Conservation (phyloP, 2,888 invertebrate genomes). For the Dyspetes luteomarginatus region DNA sequence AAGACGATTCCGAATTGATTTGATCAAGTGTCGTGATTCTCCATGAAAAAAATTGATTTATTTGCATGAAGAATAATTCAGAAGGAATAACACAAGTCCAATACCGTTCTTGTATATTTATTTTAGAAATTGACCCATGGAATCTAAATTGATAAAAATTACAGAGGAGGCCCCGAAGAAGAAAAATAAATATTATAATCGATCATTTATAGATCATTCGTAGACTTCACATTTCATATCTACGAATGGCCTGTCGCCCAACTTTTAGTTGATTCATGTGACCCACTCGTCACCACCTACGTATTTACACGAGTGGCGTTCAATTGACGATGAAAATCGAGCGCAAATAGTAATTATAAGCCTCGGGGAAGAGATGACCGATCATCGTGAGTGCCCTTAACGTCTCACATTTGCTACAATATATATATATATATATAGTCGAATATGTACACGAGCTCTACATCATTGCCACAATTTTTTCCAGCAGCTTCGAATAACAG, state of each 20-base stretch:
- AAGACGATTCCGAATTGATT: background rate
- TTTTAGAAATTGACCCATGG: background rate
- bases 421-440: background rate
- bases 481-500: background rate
- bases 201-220: constrained; percentile 21
- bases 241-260: constrained; percentile 19
- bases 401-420: background rate
- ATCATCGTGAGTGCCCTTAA: constrained; percentile 7
- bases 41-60: background rate
- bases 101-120: background rate
- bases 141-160: background rate
- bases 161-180: background rate
- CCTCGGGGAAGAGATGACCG: constrained; percentile 46
- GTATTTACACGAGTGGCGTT: background rate
- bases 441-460: background rate
- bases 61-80: background rate
- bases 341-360: constrained; percentile 38
- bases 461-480: constrained; percentile 1
- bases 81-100: too few species aligned
- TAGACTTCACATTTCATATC: constrained; percentile 10
- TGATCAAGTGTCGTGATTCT: background rate
- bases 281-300: constrained; percentile 41
- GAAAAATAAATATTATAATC: background rate
- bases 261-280: constrained; percentile 11
- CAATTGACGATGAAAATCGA: background rate